Evolutionary conservation across 2,888 invertebrate genomes (phyloP).

Genomic region (Brassicogethes aeneus): DNA sequence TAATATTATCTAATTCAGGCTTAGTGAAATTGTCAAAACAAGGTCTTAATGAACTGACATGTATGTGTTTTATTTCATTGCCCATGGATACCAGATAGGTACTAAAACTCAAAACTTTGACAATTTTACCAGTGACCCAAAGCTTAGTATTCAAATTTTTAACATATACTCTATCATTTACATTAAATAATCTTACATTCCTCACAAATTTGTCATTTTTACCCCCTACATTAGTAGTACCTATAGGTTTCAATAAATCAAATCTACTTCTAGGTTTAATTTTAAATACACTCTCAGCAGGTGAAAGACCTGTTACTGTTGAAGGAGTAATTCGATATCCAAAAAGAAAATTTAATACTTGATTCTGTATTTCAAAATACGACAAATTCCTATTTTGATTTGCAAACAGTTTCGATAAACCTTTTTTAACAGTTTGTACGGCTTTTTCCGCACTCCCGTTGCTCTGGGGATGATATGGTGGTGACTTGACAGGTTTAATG

Average conservation of each 20-base stretch:
- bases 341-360: not conserved
- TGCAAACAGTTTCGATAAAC: conserved; percentile 5
- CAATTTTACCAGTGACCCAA: not conserved
- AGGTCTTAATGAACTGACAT: not conserved
- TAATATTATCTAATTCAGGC: no score
- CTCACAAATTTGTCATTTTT: not conserved
- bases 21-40: no score
- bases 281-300: conserved; percentile 1
- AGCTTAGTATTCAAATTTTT: not conserved
- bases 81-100: not conserved
- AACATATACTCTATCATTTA: not conserved
- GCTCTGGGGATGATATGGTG: no score
- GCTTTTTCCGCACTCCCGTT: conserved; percentile 18
- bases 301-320: not conserved
- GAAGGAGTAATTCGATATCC: not conserved
- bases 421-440: conserved; percentile 19
- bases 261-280: conserved; percentile 2
- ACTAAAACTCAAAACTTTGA: not conserved
- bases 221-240: not conserved
- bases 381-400: not conserved
- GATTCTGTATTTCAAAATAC: not conserved
- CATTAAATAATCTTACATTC: not conserved
- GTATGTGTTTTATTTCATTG: not conserved
- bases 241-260: not conserved
- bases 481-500: no score